Percentiles rank a stretch among this genome's conserved stretches.
Evolutionary conservation across 2,797 vertebrate species (phyloP).

Genomic region (Fistularia tabacaria): DNA sequence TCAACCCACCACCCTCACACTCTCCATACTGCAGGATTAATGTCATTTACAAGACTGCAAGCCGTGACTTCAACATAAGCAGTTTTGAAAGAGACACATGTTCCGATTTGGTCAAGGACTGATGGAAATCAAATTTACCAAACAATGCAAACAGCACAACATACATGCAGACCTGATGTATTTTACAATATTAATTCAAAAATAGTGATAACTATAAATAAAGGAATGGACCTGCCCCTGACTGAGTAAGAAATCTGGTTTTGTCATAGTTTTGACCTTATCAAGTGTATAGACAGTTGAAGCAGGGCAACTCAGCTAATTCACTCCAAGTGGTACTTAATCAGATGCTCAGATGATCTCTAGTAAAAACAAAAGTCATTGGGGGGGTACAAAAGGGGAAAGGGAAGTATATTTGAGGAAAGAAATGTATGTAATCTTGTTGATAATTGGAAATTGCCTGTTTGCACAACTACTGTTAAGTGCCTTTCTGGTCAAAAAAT

Average conservation of each 20-base stretch:
- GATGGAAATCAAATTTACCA: too few species aligned
- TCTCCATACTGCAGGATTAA: too few species aligned
- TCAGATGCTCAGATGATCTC: constrained; percentile 67
- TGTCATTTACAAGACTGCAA: too few species aligned
- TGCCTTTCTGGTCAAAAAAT: constrained; percentile 3
- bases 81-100: too few species aligned
- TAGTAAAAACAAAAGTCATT: constrained; percentile 71
- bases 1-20: too few species aligned
- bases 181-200: too few species aligned
- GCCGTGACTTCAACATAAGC: too few species aligned
- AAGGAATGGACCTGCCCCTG: constrained; percentile 14
- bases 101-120: too few species aligned
- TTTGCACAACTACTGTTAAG: constrained; percentile 1
- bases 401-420: constrained; percentile 30
- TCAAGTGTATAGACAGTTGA: constrained; percentile 33
- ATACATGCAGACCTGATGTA: too few species aligned
- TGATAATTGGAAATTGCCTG: background rate
- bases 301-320: constrained; percentile 63
- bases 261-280: constrained; percentile 63
- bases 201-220: background rate
- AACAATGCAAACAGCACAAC: too few species aligned
- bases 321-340: constrained; percentile 65
- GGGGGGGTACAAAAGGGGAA: constrained; percentile 28
- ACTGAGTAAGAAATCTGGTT: constrained; percentile 43
- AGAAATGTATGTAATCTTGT: background rate